Evolutionary conservation across 2,113 vertebrate genomes (phyloP), one percentile per base, ranked within the genome.

Genomic region (Tautogolabrus adspersus): DNA sequence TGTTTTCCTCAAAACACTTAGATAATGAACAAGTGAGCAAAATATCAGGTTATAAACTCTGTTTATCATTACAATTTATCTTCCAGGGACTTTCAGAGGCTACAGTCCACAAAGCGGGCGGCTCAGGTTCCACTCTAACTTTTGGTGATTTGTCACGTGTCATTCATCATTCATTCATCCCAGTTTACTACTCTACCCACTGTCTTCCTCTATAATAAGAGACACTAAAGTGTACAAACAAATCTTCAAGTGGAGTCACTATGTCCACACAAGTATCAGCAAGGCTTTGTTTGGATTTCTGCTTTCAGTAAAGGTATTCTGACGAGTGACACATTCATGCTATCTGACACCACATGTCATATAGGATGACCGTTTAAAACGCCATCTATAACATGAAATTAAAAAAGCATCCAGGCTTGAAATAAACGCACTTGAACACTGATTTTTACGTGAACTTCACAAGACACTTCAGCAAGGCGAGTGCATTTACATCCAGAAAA

Each of bases 371-470:
- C 49, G 49, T 73, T 58, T 47, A 63, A 67, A 26, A 73, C 19
- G 26, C 11, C 44, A 67, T 64, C 23, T 57, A 47, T 73, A 60
- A 47, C 52, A 42, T 60, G 5, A 58, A 78, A 61, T 34, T 1
- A 34, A 34, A 34, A 18, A 2, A 6, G 56, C 56, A 57, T 42
- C 1, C 1, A 15, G 72, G 34, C 57, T 62, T 19, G 0, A 72
- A 16, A 74, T 65, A 8, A 71, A 71, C 37, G 66, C 56, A 40
- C 44, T 34, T 55, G 30, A 60, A 72, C 78, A 49, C 15, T 73
- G 49, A 72, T 63, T 65, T n/a, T 79, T 22, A 68, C 9, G n/a
- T 65, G 23, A 70, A 76, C 69, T 60, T 66, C 10, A 10, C 65
- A 69, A 73, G 52, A 8, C 0, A 81, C 66, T 18, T 65, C 42